These are phyloP conservation scores for Hyposoter didymator DNA, from an alignment of 2,888 invertebrate genomes.

Conservation along the genomic window DNA sequence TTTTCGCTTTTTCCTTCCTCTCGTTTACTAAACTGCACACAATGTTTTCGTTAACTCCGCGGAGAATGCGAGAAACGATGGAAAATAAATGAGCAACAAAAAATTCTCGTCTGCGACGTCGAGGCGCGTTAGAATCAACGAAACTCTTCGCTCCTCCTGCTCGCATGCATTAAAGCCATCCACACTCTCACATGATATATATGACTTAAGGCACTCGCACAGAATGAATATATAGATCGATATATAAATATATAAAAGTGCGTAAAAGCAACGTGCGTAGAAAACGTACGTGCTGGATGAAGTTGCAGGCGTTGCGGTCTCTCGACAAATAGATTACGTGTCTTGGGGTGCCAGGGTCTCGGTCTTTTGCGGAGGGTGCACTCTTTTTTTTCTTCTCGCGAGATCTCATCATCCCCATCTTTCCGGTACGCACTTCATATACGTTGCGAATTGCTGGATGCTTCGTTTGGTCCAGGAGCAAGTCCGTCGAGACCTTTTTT, in stretches of 20 bases:
- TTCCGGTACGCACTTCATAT: slow-evolving; percentile 31
- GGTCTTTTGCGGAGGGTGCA: slow-evolving; percentile 71
- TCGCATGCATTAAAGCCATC: slow-evolving; percentile 42
- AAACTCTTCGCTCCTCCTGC: slow-evolving; percentile 49
- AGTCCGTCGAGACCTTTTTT: slow-evolving; percentile 70
- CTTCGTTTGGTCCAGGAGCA: slow-evolving; percentile 59
- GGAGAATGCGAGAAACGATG: not conserved
- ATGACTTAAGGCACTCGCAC: slow-evolving; percentile 30
- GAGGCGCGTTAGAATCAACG: slow-evolving; percentile 40
- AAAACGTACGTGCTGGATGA: slow-evolving; percentile 66
- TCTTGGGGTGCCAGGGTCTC: slow-evolving; percentile 69
- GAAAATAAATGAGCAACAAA: not conserved
- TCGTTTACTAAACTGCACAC: slow-evolving; percentile 35
- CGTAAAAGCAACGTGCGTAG: slow-evolving; percentile 68
- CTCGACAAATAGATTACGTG: slow-evolving; percentile 84
- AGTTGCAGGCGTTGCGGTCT: slow-evolving; percentile 78
- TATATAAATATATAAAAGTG: slow-evolving; percentile 18
- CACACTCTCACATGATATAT: slow-evolving; percentile 59
- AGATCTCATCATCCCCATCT: slow-evolving; percentile 57
- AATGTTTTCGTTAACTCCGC: not conserved
- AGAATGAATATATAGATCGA: not conserved
- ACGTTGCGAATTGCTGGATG: slow-evolving; percentile 7
- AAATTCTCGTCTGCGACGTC: not conserved
- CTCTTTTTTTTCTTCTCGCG: slow-evolving; percentile 60
- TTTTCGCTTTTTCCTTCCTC: slow-evolving; percentile 8